Evolutionary conservation across 2,888 invertebrate species (phyloP).

Genomic region (Elegia similella): DNA sequence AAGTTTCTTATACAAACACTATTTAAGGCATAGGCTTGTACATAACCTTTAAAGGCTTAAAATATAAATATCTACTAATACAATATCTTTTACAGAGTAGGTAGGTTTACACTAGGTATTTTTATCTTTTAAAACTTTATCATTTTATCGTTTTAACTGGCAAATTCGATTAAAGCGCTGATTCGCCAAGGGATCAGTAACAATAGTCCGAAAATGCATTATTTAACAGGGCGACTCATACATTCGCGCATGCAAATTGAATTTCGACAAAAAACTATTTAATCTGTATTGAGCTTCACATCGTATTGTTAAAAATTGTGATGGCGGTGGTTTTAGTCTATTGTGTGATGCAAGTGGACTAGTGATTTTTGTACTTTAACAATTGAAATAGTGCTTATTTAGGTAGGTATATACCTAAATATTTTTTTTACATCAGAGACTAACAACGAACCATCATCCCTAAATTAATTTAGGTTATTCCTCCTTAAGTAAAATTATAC

Average conservation of each 20-base stretch:
- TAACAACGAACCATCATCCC: too few species aligned
- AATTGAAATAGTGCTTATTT: slow-evolving; percentile 1
- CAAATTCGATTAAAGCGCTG: slow-evolving; percentile 12
- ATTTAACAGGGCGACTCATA: slow-evolving; percentile 15
- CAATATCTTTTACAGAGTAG: too few species aligned
- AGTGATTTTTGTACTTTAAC: not conserved
- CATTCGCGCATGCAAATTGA: slow-evolving; percentile 17
- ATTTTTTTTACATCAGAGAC: too few species aligned
- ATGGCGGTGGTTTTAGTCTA: slow-evolving; percentile 8
- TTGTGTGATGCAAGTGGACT: slow-evolving; percentile 1
- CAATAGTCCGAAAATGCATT: slow-evolving; percentile 16
- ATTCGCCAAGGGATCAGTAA: slow-evolving; percentile 15
- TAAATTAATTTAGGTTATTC: too few species aligned
- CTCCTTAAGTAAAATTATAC: too few species aligned
- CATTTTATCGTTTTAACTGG: not conserved
- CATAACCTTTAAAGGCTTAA: too few species aligned
- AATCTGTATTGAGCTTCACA: slow-evolving; percentile 9
- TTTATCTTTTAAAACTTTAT: not conserved
- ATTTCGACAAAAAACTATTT: slow-evolving; percentile 14
- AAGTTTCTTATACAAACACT: too few species aligned
- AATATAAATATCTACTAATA: too few species aligned
- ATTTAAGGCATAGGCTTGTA: too few species aligned
- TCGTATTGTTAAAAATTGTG: slow-evolving; percentile 11
- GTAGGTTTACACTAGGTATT: not conserved
- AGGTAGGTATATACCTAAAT: too few species aligned